Evolutionary conservation across 2,113 vertebrate genomes (phyloP), one percentile per base, ranked within the genome.

Genomic region (Perca flavescens): DNA sequence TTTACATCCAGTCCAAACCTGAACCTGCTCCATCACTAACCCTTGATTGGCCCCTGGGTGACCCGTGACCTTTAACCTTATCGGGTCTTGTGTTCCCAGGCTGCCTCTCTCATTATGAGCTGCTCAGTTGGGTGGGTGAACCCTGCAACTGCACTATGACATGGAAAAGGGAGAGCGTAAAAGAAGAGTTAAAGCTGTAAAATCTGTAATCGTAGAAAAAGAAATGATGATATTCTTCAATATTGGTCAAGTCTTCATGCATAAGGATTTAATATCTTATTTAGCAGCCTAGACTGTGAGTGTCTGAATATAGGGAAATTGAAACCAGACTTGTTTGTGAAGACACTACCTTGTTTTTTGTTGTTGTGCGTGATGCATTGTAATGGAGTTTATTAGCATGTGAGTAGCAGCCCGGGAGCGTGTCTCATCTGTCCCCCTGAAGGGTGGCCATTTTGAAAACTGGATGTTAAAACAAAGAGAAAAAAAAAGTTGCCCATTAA

Each of bases 351-450:
- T 79, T 75, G 54, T 72, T 67, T 54, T 57, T 62, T 28, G 15
- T 75, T 36, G 1, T 71, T 62, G n/a, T 71, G 80, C 83, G 40
- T 43, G 40, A 61, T 78, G 67, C 53, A 47, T 90, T 77, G 65
- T 91, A 92, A 91, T 90, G 60, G 82, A 79, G 54, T 89, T 93
- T 91, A 92, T 92, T 91, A 91, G 81, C 83, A 90, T 89, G 74
- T 88, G 77, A 87, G 79, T 72, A 69, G 82, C 77, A 80, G 80
- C 66, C 73, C 62, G 49, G 67, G 66, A 88, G 79, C 25, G 16
- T 36, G 78, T 83, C 86, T 91, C 88, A 92, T 92, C 85, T 82
- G 79, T 91, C 80, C 71, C 87, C 56, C 73, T 88, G 87, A 92
- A 81, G 63, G 89, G 82, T 82, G 82, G 86, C 83, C 83, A 90